Evolutionary conservation across 2,888 invertebrate genomes (phyloP), one percentile per base, ranked within the genome.

Genomic region (Mesodorylaimus sp.): DNA sequence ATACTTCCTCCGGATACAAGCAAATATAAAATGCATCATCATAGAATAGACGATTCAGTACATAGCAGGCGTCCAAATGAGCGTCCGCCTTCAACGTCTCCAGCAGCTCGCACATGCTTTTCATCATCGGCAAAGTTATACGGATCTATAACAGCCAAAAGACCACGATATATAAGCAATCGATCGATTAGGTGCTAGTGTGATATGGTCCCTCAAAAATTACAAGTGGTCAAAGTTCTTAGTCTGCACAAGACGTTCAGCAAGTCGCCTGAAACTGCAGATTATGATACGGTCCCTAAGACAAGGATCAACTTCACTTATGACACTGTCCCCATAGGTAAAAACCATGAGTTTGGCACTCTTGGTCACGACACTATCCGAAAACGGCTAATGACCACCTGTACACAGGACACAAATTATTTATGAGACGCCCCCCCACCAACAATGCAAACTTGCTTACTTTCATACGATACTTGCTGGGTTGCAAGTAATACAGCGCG

Each of bases 51-150:
- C 58, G 60, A 32, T 60, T 54, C 52, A 63, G 61, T 16, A 64
- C 55, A 52, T 56, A 66, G 47, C 59, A 59, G 3, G 60, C 59
- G 56, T 66, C 66, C 1, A 60, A 54, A 56, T 66, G 66, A 36
- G 59, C 58, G 43, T 65, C 60, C 16, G 52, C 52, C 1, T 55
- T 48, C 2, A 60, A 57, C 32, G 61, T 59, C 3, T 52, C 44
- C 46, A 60, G 56, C 36, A 64, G 60, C 27, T 52, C 55, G 37
- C 56, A 23, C 1, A 62, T 47, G 3, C 57, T 53, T 21, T 57
- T 46, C 63, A 62, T 63, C 47, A 58, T 56, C 0, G 52, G 45
- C 23, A 53, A 49, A 2, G 61, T 64, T 26, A 64, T 48, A 13
- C 65, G 56, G 19, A 66, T 60, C 64, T 65, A 49, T 24, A 46